phyloP scores from a whole-genome alignment of 2,797 vertebrate genomes.

The Rhabdomys pumilio region DNA sequence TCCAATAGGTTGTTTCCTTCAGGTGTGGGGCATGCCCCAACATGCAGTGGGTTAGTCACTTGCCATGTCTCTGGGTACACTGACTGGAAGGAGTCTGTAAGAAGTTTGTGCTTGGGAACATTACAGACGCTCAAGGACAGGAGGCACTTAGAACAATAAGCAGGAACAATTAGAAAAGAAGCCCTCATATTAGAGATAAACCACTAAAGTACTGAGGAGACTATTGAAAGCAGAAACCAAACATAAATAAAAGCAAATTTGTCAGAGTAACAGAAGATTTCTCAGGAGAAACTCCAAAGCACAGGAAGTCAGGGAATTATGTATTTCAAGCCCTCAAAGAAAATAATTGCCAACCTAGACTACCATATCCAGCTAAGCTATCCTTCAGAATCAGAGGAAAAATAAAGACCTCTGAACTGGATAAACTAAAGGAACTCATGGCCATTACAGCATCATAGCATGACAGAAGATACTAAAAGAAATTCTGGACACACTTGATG shows the following conservation, averaged over 20 bases:
- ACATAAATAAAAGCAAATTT: neutral
- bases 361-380: neutral
- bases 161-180: neutral
- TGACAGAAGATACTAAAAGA: neutral
- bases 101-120: neutral
- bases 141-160: neutral
- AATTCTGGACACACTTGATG: neutral
- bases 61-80: neutral
- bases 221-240: neutral
- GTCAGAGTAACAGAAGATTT: neutral
- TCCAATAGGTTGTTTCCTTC: neutral
- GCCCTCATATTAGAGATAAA: neutral
- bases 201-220: no score
- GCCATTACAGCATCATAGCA: neutral
- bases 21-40: neutral
- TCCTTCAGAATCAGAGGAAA: neutral
- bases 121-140: neutral
- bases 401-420: neutral
- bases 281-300: neutral
- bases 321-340: neutral
- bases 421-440: neutral
- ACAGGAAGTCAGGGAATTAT: neutral
- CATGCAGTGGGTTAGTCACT: neutral
- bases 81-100: neutral
- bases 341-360: neutral